phyloP scores from a whole-genome alignment of 2,113 vertebrate genomes.

The Mugil cephalus region DNA sequence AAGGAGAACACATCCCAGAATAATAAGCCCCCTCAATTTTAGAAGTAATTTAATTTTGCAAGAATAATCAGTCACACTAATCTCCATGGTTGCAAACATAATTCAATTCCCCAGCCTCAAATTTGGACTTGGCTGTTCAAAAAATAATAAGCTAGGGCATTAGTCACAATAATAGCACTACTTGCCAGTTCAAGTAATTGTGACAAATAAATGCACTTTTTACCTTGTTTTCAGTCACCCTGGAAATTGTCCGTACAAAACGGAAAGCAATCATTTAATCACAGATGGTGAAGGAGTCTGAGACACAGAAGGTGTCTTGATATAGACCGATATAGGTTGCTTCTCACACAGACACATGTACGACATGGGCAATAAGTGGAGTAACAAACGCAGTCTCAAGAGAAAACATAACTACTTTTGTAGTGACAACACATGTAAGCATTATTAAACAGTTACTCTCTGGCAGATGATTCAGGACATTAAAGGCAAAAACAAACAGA shows the following conservation, averaged over 20 bases:
- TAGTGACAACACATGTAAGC: no score
- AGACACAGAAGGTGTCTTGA: background rate
- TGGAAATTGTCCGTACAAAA: background rate
- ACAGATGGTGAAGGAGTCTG: background rate
- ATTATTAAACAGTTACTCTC: no score
- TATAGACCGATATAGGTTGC: background rate
- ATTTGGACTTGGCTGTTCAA: conserved; percentile 32
- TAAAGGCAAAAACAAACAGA: no score
- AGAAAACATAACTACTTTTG: no score
- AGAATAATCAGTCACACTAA: conserved; percentile 54
- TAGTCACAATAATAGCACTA: no score
- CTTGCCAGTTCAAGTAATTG: no score
- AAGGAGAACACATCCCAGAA: conserved; percentile 41
- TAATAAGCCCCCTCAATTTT: conserved; percentile 39
- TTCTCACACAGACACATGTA: background rate
- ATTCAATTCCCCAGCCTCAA: conserved; percentile 54
- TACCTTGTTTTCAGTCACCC: background rate
- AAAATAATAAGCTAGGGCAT: background rate
- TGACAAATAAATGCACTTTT: conserved; percentile 2
- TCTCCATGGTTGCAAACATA: conserved; percentile 48
- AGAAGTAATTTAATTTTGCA: conserved; percentile 59
- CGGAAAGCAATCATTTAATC: background rate
- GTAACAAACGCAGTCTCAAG: background rate
- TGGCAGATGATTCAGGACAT: no score
- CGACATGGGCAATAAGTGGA: background rate